These are phyloP conservation scores for Cantharis rufa DNA, from an alignment of 2,888 invertebrate species.

Conservation along the genomic window DNA sequence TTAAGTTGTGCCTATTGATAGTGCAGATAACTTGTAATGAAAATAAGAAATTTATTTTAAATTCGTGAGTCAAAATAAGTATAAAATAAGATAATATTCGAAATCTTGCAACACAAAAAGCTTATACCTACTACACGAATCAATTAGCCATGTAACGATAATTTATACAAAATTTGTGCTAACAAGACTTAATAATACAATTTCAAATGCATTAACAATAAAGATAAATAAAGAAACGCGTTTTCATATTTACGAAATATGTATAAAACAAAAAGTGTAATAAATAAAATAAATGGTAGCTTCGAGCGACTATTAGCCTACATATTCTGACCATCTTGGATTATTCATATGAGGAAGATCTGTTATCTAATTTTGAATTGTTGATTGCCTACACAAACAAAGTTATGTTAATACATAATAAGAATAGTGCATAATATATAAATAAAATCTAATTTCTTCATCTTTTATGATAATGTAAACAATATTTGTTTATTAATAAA, in stretches of 20 bases:
- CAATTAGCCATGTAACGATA: background rate
- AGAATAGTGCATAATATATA: background rate
- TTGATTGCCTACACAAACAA: background rate
- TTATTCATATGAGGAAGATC: background rate
- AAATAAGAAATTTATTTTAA: background rate
- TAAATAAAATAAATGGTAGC: background rate
- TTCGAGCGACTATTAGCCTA: background rate
- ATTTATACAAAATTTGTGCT: background rate
- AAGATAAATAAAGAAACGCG: background rate
- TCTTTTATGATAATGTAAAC: background rate
- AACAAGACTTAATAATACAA: background rate
- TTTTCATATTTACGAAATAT: background rate
- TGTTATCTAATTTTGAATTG: background rate
- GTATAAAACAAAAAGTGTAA: background rate
- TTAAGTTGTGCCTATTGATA: background rate
- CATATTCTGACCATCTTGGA: background rate
- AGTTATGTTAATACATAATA: background rate
- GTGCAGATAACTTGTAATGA: background rate
- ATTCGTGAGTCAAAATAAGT: background rate
- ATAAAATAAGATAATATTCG: background rate
- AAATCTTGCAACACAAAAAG: background rate
- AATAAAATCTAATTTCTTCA: background rate
- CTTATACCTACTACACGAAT: background rate
- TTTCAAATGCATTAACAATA: background rate
- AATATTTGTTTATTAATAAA: background rate